A percentile compares a stretch with the other conserved stretches of the same genome.
These are phyloP conservation scores for Drosophila aldrichi DNA, from an alignment of 2,888 invertebrate species.

Conservation along the genomic window DNA sequence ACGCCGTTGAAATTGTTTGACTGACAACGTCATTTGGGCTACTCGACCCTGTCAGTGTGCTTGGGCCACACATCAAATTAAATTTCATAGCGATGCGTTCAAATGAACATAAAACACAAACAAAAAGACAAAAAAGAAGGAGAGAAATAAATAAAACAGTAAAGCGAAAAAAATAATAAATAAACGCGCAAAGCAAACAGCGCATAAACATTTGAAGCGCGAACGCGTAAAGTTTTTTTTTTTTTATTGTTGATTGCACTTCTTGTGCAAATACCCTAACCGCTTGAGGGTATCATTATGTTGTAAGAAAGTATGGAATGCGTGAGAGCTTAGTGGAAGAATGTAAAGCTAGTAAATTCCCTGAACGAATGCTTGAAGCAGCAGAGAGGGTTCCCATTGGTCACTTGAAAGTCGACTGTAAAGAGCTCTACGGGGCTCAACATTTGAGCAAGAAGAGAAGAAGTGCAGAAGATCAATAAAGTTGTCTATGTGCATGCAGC, in stretches of 20 bases:
- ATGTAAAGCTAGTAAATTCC: no score
- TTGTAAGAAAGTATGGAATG: not conserved
- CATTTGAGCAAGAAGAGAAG: no score
- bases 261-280: conserved; percentile 11
- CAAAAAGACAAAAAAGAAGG: conserved; percentile 7
- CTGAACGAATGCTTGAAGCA: no score
- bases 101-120: conserved; percentile 42
- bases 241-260: conserved; percentile 17
- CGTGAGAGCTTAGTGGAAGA: not conserved
- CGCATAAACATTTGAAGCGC: conserved; percentile 39
- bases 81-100: conserved; percentile 53
- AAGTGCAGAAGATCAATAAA: no score
- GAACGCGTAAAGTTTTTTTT: conserved; percentile 23
- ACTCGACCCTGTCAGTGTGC: conserved; percentile 51
- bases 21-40: conserved; percentile 51
- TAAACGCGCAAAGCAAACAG: conserved; percentile 39
- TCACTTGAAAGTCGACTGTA: no score
- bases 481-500: no score
- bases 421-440: no score
- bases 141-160: conserved; percentile 17
- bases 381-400: no score
- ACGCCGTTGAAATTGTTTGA: conserved; percentile 1
- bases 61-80: conserved; percentile 47
- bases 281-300: not conserved
- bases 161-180: conserved; percentile 22